Evolutionary conservation across 2,113 vertebrate genomes (phyloP).

Genomic region (Parus major): DNA sequence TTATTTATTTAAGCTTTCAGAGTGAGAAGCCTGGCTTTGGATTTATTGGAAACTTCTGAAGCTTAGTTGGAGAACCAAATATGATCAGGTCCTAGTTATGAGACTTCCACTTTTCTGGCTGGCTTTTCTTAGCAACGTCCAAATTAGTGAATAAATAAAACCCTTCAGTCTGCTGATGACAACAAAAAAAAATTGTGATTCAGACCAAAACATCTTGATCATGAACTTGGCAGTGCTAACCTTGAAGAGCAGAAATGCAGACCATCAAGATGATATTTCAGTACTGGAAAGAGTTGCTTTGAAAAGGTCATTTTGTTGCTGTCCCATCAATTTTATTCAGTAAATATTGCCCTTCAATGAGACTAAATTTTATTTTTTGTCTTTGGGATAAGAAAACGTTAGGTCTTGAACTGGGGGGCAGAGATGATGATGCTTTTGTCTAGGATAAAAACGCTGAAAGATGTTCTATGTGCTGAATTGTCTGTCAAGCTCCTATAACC

Average conservation of each 20-base stretch:
- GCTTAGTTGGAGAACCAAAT: not conserved
- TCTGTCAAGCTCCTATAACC: not conserved
- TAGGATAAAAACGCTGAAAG: not conserved
- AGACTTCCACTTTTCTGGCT: not conserved
- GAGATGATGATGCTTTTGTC: not conserved
- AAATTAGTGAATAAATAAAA: constrained; percentile 37
- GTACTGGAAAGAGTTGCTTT: not conserved
- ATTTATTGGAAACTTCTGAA: constrained; percentile 28
- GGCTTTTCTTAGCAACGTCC: not conserved
- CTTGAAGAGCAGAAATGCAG: not conserved
- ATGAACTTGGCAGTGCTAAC: not conserved
- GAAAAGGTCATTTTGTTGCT: not conserved
- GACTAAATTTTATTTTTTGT: not conserved
- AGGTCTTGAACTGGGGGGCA: not conserved
- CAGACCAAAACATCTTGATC: not conserved
- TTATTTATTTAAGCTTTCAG: not conserved
- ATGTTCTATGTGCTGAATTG: not conserved
- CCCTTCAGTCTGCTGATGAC: not conserved
- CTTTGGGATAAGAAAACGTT: not conserved
- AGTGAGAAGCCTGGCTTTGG: not conserved
- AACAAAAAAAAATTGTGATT: constrained; percentile 15
- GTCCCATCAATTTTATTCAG: not conserved
- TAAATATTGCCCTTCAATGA: not conserved
- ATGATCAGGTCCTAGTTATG: not conserved
- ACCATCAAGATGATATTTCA: not conserved